phyloP scores from a whole-genome alignment of 2,113 vertebrate genomes.

The Oostethus manadensis region DNA sequence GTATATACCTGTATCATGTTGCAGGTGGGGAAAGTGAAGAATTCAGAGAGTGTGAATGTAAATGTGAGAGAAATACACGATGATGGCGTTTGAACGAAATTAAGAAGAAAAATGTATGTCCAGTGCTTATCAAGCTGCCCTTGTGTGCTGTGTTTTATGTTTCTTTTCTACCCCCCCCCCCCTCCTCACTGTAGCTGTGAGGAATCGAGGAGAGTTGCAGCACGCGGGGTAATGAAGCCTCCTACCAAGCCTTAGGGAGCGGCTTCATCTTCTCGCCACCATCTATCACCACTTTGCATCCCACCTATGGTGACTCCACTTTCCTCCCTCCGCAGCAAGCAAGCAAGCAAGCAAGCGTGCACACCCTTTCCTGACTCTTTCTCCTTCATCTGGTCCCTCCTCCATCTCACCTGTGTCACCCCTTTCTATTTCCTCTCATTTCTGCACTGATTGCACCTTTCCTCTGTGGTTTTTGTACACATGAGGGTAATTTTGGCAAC shows the following conservation, averaged over 20 bases:
- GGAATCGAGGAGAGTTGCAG: constrained; percentile 34
- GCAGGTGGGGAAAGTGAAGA: background rate
- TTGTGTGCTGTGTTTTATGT: constrained; percentile 24
- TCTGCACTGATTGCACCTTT: constrained; percentile 29
- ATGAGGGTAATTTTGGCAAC: constrained; percentile 10
- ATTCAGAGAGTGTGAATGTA: background rate
- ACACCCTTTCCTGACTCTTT: constrained; percentile 12
- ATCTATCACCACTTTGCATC: constrained; percentile 52
- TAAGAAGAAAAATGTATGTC: constrained; percentile 13
- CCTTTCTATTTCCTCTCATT: constrained; percentile 34
- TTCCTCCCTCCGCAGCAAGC: constrained; percentile 29
- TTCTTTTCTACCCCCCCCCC: constrained; percentile 1
- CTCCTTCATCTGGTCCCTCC: constrained; percentile 12
- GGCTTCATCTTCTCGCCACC: constrained; percentile 41
- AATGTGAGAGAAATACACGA: constrained; percentile 1
- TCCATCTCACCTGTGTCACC: constrained; percentile 11
- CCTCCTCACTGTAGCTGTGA: constrained; percentile 29
- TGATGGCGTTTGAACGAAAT: constrained; percentile 2
- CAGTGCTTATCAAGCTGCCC: constrained; percentile 17
- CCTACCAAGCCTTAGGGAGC: constrained; percentile 49
- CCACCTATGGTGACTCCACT: constrained; percentile 42
- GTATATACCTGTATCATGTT: background rate
- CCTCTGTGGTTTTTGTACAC: constrained; percentile 5
- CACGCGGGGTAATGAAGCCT: constrained; percentile 52
- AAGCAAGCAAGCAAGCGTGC: constrained; percentile 25